Evolutionary conservation across 2,797 vertebrate species (phyloP), one percentile per base, ranked within the genome.

Genomic region (Sciurus carolinensis): DNA sequence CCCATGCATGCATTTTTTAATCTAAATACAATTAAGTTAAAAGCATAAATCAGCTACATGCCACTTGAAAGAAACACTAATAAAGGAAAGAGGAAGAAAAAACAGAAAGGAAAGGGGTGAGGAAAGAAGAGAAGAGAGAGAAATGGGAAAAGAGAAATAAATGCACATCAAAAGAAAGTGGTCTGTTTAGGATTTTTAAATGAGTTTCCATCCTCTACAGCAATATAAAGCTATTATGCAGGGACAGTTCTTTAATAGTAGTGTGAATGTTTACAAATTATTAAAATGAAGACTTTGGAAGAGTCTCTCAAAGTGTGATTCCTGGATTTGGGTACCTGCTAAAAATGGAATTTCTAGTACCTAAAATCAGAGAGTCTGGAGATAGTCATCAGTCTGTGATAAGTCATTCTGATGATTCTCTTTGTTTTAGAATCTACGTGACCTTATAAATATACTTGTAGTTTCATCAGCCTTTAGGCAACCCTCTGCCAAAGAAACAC

Each of bases 291-390:
- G 67, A 87, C n/a, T 94, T 22, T 42, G 62, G 36, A 30, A 52
- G 5, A 87, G 2, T 5, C 39, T 69, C 39, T 59, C 50, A 28
- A 30, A 85, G 18, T 83, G 10, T 64, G 12, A 87, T 72, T 79
- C 33, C 24, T 2, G 84, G 42, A 87, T 50, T 11, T 66, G 59
- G 47, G 3, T 90, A 67, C 47, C 80, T 69, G 77, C 62, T 85
- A 67, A 82, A 93, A 62, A 90, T 85, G 66, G 28, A 85, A 86
- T 73, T 52, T 86, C 39, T 83, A 67, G 66, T 30, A 87, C 33
- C 80, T 85, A 76, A 92, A 87, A 89, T 84, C 42, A 85, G 2
- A 90, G 47, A 44, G 7, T 57, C 36, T 71, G 59, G 26, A 52
- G 36, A 91, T 50, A 26, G 8, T 44, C 57, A 79, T 52, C 7